Percentiles rank a stretch among this genome's conserved stretches.
Conservation (phyloP, 2,888 invertebrate species). For the Amiota minor region DNA sequence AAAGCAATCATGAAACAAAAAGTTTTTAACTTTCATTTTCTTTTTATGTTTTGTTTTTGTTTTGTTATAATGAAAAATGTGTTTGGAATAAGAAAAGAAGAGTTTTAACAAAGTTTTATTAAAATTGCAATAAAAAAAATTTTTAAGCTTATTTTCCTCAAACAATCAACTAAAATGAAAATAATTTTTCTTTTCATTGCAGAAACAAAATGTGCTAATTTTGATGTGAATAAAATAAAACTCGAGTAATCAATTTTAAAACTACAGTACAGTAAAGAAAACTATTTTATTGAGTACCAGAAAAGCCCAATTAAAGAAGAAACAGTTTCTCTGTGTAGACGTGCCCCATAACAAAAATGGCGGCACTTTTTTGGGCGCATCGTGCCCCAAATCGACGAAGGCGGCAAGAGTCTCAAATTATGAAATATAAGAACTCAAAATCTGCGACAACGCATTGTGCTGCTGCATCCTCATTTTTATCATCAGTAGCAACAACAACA, state of each 20-base stretch:
- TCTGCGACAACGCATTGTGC: not conserved
- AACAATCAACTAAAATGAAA: not conserved
- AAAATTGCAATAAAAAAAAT: not conserved
- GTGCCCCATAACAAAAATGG: slow-evolving; percentile 61
- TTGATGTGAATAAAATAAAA: slow-evolving; percentile 1
- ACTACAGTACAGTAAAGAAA: slow-evolving; percentile 10
- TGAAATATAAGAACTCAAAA: not conserved
- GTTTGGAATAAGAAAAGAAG: not conserved
- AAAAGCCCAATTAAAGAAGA: not conserved
- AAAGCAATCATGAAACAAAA: slow-evolving; percentile 39
- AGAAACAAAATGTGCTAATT: slow-evolving; percentile 25
- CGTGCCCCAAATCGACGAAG: slow-evolving; percentile 44
- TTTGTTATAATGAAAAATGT: not conserved
- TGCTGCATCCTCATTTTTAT: not conserved
- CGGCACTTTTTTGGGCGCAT: slow-evolving; percentile 66
- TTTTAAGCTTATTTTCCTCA: not conserved
- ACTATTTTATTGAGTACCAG: not conserved
- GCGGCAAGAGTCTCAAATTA: slow-evolving; percentile 28
- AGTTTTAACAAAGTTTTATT: not conserved
- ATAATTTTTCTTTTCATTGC: slow-evolving; percentile 1
- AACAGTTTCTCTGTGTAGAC: slow-evolving; percentile 37
- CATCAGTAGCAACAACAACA: slow-evolving; percentile 24
- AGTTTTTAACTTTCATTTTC: slow-evolving; percentile 45
- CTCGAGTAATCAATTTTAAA: not conserved
- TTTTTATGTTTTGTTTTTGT: not conserved